Evolutionary conservation across 2,113 vertebrate genomes (phyloP).

Genomic region (Trematomus loennbergii): DNA sequence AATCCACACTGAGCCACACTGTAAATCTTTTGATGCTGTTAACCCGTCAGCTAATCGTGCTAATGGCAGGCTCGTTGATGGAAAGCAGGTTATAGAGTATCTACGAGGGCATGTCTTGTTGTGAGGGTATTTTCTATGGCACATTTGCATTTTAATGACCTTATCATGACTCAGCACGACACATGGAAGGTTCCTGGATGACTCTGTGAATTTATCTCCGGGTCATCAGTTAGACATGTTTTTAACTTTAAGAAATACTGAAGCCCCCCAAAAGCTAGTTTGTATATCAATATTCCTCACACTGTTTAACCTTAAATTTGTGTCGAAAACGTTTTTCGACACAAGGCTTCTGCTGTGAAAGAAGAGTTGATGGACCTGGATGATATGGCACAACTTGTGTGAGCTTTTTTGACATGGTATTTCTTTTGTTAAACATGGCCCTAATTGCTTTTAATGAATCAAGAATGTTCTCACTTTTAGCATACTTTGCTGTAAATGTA

Average conservation of each 20-base stretch:
- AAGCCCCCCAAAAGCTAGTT: too few relatives aligned
- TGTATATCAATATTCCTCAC: too few relatives aligned
- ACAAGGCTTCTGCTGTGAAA: too few relatives aligned
- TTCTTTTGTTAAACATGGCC: too few relatives aligned
- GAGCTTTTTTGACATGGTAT: too few relatives aligned
- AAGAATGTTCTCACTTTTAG: not conserved
- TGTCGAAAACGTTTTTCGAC: too few relatives aligned
- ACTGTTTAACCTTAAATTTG: too few relatives aligned
- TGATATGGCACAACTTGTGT: too few relatives aligned
- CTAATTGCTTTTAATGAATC: too few relatives aligned
- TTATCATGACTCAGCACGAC: slow-evolving; percentile 2
- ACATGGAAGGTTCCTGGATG: not conserved
- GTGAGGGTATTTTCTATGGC: not conserved
- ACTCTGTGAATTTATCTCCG: not conserved
- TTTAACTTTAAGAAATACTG: not conserved
- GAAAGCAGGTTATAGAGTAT: not conserved
- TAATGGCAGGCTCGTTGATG: not conserved
- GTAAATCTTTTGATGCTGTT: not conserved
- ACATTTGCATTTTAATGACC: not conserved
- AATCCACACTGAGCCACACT: not conserved
- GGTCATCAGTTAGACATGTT: slow-evolving; percentile 12
- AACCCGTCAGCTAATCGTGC: not conserved
- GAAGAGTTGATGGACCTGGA: too few relatives aligned
- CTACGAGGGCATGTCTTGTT: not conserved
- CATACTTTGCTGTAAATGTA: not conserved